These are phyloP conservation scores for Aleiodes leptofemur DNA, from an alignment of 2,888 invertebrate genomes.

Conservation along the genomic window DNA sequence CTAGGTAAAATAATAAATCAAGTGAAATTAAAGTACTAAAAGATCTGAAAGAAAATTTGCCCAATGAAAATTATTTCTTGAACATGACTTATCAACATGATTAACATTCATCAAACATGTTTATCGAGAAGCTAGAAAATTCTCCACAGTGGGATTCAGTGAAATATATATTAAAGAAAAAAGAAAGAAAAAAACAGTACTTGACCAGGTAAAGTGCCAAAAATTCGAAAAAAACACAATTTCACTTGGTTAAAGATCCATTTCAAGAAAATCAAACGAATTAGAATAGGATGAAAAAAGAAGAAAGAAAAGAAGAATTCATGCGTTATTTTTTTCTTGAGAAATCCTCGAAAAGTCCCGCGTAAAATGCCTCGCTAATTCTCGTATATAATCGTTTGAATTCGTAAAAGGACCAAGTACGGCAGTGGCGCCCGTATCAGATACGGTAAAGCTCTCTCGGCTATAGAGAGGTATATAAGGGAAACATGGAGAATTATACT, in stretches of 20 bases:
- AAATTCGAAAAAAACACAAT: too few species aligned
- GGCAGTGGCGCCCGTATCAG: conserved; percentile 16
- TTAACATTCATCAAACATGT: too few species aligned
- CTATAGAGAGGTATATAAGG: neutral
- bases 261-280: too few species aligned
- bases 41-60: neutral
- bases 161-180: too few species aligned
- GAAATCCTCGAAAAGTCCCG: conserved; percentile 6
- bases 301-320: too few species aligned
- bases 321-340: neutral
- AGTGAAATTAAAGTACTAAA: neutral
- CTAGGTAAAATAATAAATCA: conserved; percentile 64
- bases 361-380: conserved; percentile 1
- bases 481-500: neutral
- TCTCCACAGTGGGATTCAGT: too few species aligned
- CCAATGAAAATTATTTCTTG: neutral
- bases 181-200: too few species aligned
- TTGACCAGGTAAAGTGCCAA: too few species aligned
- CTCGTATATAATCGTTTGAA: neutral
- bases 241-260: too few species aligned
- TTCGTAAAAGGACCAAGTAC: conserved; percentile 8
- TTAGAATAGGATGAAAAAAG: too few species aligned
- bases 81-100: too few species aligned
- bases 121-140: too few species aligned
- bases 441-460: neutral